Conservation (phyloP, 1,140 invertebrate genomes). For the Lerema accius region DNA sequence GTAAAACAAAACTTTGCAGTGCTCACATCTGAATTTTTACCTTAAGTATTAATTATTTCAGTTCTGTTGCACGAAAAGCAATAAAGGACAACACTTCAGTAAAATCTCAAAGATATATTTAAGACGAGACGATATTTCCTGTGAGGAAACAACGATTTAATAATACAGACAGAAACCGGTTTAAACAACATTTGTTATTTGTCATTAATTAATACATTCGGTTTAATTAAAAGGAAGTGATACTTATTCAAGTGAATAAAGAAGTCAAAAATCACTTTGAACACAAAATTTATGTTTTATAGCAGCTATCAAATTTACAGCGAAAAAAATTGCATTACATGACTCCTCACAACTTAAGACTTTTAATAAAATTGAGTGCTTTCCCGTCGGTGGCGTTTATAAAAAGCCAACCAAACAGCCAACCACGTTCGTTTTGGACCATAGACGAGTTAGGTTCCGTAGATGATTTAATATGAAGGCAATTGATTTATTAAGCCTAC, state of each 20-base stretch:
- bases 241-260: conserved; percentile 10
- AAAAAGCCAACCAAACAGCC: too few species aligned
- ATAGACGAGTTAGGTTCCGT: too few species aligned
- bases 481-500: too few species aligned
- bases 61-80: too few species aligned
- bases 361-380: conserved; percentile 33
- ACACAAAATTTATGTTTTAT: conserved; percentile 4
- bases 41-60: too few species aligned
- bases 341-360: conserved; percentile 5
- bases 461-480: too few species aligned
- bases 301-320: conserved; percentile 19
- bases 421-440: too few species aligned
- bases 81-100: too few species aligned
- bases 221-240: neutral
- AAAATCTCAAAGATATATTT: neutral
- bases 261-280: conserved; percentile 12
- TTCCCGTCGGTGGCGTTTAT: conserved; percentile 12
- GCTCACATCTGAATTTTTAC: too few species aligned
- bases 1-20: too few species aligned
- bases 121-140: neutral
- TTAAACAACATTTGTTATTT: neutral
- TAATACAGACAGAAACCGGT: neutral
- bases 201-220: neutral
- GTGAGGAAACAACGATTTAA: neutral
- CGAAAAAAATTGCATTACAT: conserved; percentile 19